Evolutionary conservation across 2,888 invertebrate species (phyloP).

Genomic region (Drosophila mimetica): DNA sequence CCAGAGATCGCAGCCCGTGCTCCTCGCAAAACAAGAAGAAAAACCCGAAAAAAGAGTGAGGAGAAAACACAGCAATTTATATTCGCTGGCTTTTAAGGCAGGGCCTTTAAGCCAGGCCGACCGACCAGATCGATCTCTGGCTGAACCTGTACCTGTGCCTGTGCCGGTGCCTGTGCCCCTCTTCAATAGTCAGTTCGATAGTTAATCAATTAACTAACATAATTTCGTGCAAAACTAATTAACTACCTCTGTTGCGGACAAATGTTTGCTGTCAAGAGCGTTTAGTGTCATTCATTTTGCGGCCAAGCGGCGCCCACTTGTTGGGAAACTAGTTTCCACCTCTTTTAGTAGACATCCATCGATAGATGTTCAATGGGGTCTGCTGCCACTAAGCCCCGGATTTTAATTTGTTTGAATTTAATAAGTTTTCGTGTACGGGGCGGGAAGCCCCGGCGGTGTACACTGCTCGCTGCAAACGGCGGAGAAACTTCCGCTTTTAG

Average conservation of each 20-base stretch:
- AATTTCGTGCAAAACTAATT: conserved; percentile 79
- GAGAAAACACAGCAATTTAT: conserved; percentile 45
- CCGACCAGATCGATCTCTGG: conserved; percentile 19
- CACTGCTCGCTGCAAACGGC: neutral
- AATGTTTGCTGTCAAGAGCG: conserved; percentile 76
- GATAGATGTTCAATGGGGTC: conserved; percentile 33
- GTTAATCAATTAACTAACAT: conserved; percentile 76
- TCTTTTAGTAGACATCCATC: conserved; percentile 10
- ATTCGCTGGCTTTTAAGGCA: conserved; percentile 54
- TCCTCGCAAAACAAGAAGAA: conserved; percentile 6
- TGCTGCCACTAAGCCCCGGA: conserved; percentile 9
- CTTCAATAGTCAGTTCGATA: conserved; percentile 49
- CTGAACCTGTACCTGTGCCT: conserved; percentile 1
- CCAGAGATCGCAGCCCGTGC: conserved; percentile 11
- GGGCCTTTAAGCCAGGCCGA: conserved; percentile 35
- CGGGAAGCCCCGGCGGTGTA: neutral
- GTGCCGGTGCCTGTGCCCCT: conserved; percentile 5
- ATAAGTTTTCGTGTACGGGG: conserved; percentile 39
- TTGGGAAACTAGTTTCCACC: conserved; percentile 53
- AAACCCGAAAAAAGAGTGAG: neutral
- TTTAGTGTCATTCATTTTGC: conserved; percentile 76
- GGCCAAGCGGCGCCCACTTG: conserved; percentile 66
- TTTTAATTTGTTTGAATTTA: conserved; percentile 50
- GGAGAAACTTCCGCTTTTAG: conserved; percentile 50
- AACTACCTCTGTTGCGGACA: conserved; percentile 70